Base-by-base conservation (phyloP, 2,888 invertebrate species). In the Eueremaeus valkanovi region DNA sequence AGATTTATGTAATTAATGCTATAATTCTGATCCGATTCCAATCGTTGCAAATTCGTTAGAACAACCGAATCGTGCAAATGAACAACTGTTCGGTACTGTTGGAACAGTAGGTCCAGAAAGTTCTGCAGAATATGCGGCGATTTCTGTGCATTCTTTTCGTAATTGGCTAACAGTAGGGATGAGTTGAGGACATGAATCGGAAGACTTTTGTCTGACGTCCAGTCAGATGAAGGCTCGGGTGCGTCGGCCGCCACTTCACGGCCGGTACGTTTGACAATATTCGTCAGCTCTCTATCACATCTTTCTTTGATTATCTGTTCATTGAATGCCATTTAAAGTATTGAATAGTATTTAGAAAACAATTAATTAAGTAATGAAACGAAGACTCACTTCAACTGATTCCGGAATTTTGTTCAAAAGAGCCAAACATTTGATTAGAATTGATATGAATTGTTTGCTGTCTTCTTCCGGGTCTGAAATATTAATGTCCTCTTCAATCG, bases 351-450 rank as follows among this genome's bases (percentile, higher is more conserved):
- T 29, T 21, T n/a, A n/a, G 3, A 29, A 58, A 58, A 33, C n/a
- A 31, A 40, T 29, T 13, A 13, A 40, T 21, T 40, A 40, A 63
- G n/a, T n/a, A n/a, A 33, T 33, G 33, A 33, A 51, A 13, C 24
- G 24, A 68, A 68, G 40, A 1, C 40, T 80, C 83, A 90, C 91
- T 86, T 93, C 92, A 49, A 94, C 88, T 29, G 93, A 91, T 81
- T 92, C 93, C 73, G 92, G 90, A 80, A 95, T 86, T 83, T 92
- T 92, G 73, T 90, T 90, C 78, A 95, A 84, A 76, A 92, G 88
- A 18, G 90, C 91, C 73, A 95, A 87, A 78, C 94, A 93, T 82
- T 95, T 93, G 0, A 94, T 88, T 61, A 94, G 87, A 80, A 85
- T 83, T 81, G 91, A 89, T 81, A 93, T 89, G 78, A 89, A 90